Base-by-base conservation (phyloP, 2,888 invertebrate genomes). In the Lasioglossum calceatum region DNA sequence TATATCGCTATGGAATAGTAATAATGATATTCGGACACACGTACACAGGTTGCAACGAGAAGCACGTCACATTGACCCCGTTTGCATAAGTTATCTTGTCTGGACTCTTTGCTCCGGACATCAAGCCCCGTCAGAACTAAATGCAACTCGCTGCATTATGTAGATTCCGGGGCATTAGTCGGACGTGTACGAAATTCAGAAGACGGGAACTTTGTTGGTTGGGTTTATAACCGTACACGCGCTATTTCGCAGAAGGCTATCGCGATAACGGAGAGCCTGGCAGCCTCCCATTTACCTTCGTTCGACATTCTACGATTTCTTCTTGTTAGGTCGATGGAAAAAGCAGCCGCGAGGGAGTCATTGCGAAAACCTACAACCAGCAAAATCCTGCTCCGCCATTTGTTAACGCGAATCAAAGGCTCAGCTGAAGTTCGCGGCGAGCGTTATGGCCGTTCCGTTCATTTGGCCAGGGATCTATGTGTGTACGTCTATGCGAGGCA, bases 41-140 rank as follows among this genome's bases (percentile, higher is more conserved):
- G 23, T 12, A 27, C 27, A 4, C 27, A 32, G 32, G 44, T n/a
- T 36, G 42, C 47, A 81, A 77, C 54, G 19, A 23, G 32, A 23
- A 76, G 71, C 67, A 19, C 14, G 67, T 32, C 14, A 54, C 79
- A 79, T 79, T 58, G 70, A 39, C 79, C 70, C 36, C 58, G 72
- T 73, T 84, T 77, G 81, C 77, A 81, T 81, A 84, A 81, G n/a
- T 73, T 73, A 73, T 42, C 42, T 67, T 32, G 81, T 81, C 67
- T 32, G 12, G 73, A 81, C 44, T 77, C 81, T 77, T 81, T 58
- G 70, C 70, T 27, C n/a, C 14, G 44, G 67, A 12, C 74, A 79
- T 44, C n/a, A 75, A 75, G 44, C 36, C 47, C 47, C 42, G 54
- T 74, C 74, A 72, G 61, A 76, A 72, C 50, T 74, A 64, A 74